Percentiles rank a stretch among this genome's conserved stretches.
Evolutionary conservation across 2,888 invertebrate species (phyloP).

Genomic region (Anthoptus insignis): DNA sequence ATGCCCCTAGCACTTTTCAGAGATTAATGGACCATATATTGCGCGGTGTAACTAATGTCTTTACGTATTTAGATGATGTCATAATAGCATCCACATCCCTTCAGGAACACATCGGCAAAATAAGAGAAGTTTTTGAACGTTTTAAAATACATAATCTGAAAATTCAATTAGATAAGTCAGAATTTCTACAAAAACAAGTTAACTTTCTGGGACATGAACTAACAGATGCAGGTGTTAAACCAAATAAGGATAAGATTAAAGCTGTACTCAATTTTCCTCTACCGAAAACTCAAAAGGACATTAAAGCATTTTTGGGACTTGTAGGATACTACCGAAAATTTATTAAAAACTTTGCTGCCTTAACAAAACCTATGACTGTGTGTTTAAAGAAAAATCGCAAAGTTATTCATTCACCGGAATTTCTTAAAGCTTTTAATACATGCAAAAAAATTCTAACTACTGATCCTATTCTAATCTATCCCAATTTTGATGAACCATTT

Average conservation of each 20-base stretch:
- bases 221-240: conserved; percentile 46
- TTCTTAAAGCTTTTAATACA: conserved; percentile 49
- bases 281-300: conserved; percentile 50
- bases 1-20: conserved; percentile 59
- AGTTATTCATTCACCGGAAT: conserved; percentile 40
- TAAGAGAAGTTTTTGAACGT: conserved; percentile 34
- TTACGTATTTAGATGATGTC: conserved; percentile 39
- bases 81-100: conserved; percentile 32
- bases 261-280: conserved; percentile 50
- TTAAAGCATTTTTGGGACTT: conserved; percentile 52
- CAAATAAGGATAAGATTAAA: conserved; percentile 52
- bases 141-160: conserved; percentile 32
- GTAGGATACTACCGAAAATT: conserved; percentile 52
- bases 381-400: conserved; percentile 50
- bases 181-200: conserved; percentile 39
- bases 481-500: conserved; percentile 57
- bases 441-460: conserved; percentile 54
- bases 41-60: conserved; percentile 51
- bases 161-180: conserved; percentile 38
- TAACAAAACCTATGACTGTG: conserved; percentile 51
- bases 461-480: conserved; percentile 60
- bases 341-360: conserved; percentile 49
- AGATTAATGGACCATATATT: conserved; percentile 57
- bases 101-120: conserved; percentile 38
- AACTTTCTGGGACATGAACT: conserved; percentile 35